phyloP scores from a whole-genome alignment of 1,140 invertebrate species.

The Chymomyza costata region DNA sequence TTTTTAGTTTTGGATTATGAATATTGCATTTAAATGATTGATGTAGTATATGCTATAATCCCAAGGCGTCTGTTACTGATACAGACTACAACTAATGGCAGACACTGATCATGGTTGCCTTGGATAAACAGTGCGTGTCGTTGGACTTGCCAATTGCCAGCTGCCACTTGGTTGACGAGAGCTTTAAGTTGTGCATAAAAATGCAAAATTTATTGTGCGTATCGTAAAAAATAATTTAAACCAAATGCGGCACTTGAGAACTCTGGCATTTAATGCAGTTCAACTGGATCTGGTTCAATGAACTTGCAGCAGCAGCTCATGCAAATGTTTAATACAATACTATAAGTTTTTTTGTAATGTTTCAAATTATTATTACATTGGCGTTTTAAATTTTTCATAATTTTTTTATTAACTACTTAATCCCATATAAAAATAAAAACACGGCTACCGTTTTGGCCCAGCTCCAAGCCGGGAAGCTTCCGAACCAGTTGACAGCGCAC shows the following conservation, averaged over 20 bases:
- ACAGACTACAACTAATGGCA: no score
- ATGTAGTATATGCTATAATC: no score
- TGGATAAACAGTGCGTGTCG: no score
- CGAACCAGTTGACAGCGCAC: no score
- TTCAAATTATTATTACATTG: no score
- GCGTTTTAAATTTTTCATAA: constrained; percentile 4
- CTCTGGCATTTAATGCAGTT: constrained; percentile 17
- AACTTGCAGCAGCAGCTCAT: constrained; percentile 33
- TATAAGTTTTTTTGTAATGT: no score
- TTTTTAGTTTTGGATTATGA: constrained; percentile 7
- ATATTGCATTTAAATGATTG: no score
- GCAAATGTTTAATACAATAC: constrained; percentile 6
- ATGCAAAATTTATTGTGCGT: constrained; percentile 11
- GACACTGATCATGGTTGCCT: no score
- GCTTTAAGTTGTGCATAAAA: no score
- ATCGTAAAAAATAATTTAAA: constrained; percentile 47
- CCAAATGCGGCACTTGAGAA: constrained; percentile 42
- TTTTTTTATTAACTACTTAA: constrained; percentile 41
- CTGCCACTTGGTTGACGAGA: no score
- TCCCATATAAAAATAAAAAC: constrained; percentile 30
- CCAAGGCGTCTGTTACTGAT: no score
- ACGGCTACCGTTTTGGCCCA: constrained; percentile 15
- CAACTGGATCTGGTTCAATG: constrained; percentile 48
- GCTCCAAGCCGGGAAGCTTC: constrained; percentile 2
- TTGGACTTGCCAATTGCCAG: no score